phyloP scores from a whole-genome alignment of 2,113 vertebrate species.

The Dromiciops gliroides region DNA sequence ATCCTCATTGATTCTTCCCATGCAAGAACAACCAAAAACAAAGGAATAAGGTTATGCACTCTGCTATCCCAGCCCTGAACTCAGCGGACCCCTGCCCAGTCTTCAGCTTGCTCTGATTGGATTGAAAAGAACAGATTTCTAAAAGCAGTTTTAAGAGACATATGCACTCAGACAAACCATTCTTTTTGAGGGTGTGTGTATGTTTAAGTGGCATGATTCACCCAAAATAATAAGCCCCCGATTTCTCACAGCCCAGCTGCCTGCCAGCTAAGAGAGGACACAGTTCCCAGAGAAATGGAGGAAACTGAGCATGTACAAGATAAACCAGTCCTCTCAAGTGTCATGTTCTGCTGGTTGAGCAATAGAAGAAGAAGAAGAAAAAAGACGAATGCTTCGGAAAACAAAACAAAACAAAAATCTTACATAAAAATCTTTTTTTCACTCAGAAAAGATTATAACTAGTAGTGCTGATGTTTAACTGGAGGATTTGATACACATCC shows the following conservation, averaged over 20 bases:
- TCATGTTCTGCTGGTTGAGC: conserved; percentile 23
- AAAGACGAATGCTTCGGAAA: conserved; percentile 51
- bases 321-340: not conserved
- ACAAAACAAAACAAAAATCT: conserved; percentile 43
- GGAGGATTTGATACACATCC: not conserved
- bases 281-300: not conserved
- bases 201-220: conserved; percentile 59
- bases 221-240: conserved; percentile 39
- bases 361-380: conserved; percentile 10
- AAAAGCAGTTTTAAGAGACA: not conserved
- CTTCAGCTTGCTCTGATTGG: not conserved
- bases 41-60: not conserved
- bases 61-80: not conserved
- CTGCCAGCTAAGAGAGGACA: conserved; percentile 37
- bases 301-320: not conserved
- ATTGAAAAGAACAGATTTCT: conserved; percentile 12
- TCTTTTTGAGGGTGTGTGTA: conserved; percentile 48
- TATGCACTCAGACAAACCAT: not conserved
- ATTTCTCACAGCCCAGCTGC: conserved; percentile 37
- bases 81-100: not conserved
- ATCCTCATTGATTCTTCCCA: not conserved
- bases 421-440: conserved; percentile 54
- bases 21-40: not conserved
- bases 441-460: not conserved
- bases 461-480: not conserved